Conservation (phyloP, 2,888 invertebrate genomes). For the Synergus laeviventris region DNA sequence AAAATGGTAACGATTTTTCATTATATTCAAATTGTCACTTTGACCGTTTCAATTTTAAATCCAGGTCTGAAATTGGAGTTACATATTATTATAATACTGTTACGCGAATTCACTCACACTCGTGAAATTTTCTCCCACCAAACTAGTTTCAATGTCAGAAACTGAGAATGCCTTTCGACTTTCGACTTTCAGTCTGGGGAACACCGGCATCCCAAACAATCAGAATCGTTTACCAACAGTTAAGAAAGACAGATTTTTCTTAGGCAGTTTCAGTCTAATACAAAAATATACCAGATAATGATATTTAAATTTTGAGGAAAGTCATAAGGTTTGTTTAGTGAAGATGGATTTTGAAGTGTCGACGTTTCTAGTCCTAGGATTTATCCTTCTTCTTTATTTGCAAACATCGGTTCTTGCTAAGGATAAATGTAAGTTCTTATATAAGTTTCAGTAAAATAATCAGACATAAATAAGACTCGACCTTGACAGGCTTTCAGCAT, state of each 20-base stretch:
- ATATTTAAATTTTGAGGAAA: neutral
- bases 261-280: neutral
- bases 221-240: neutral
- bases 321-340: neutral
- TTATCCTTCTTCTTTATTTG: slow-evolving; percentile 1
- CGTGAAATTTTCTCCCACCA: slow-evolving; percentile 1
- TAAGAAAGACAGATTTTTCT: neutral
- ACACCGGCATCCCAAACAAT: neutral
- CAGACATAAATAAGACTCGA: neutral
- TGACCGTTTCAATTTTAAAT: neutral
- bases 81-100: too few relatives aligned
- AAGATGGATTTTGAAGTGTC: slow-evolving; percentile 6
- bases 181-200: slow-evolving; percentile 11
- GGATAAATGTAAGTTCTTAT: slow-evolving; percentile 27
- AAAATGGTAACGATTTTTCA: neutral
- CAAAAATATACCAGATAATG: neutral
- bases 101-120: slow-evolving; percentile 22
- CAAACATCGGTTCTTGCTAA: slow-evolving; percentile 19
- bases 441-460: slow-evolving; percentile 11
- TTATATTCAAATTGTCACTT: neutral
- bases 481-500: neutral
- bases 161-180: slow-evolving; percentile 27
- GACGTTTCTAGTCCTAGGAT: slow-evolving; percentile 4
- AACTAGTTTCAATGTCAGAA: neutral
- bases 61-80: too few relatives aligned